Evolutionary conservation across 2,888 invertebrate genomes (phyloP).

Genomic region (Heliconius erato): DNA sequence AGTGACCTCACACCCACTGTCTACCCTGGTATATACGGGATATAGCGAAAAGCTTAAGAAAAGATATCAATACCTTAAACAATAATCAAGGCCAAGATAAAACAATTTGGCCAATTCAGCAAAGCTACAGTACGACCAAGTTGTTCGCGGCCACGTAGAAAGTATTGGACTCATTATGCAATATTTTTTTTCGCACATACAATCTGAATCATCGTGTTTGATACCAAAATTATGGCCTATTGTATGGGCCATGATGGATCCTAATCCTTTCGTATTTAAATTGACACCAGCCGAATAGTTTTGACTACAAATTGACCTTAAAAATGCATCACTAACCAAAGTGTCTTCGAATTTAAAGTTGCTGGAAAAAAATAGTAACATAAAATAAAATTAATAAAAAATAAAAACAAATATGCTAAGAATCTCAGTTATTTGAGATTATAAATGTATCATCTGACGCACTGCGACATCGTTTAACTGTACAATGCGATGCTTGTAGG

Average conservation of each 20-base stretch:
- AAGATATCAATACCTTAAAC: slow-evolving; percentile 19
- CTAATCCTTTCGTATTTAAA: not conserved
- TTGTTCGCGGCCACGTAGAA: not conserved
- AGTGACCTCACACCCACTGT: too few species aligned
- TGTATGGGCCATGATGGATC: not conserved
- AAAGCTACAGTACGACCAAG: slow-evolving; percentile 13
- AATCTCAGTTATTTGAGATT: too few species aligned
- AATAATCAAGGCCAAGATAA: slow-evolving; percentile 9
- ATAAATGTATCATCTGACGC: too few species aligned
- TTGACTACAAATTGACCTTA: slow-evolving; percentile 2
- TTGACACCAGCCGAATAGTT: slow-evolving; percentile 7
- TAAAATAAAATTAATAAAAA: not conserved
- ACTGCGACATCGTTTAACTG: too few species aligned
- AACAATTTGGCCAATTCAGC: not conserved
- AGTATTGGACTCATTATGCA: slow-evolving; percentile 1
- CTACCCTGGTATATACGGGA: not conserved
- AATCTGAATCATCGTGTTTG: not conserved
- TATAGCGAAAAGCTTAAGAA: not conserved
- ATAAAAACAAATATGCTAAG: not conserved
- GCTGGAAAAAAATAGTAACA: not conserved
- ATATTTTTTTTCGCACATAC: not conserved
- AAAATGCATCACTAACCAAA: too few species aligned
- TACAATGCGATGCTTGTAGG: too few species aligned
- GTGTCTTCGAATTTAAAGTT: not conserved
- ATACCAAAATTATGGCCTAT: slow-evolving; percentile 18